Conservation (phyloP, 2,113 vertebrate genomes). For the Uria lomvia region DNA sequence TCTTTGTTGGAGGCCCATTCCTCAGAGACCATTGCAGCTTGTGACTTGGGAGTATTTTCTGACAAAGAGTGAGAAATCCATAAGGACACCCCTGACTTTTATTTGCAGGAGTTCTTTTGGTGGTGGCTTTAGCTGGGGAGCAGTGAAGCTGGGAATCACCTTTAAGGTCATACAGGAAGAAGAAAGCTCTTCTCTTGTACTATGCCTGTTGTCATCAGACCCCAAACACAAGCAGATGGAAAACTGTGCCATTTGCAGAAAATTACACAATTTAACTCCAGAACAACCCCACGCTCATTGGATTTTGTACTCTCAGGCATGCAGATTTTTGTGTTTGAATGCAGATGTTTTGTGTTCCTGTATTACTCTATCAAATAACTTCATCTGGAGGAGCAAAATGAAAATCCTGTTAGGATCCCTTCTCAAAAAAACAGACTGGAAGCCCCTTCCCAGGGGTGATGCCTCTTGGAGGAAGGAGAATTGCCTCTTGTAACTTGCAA, state of each 20-base stretch:
- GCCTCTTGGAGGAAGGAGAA: neutral
- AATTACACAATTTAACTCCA: neutral
- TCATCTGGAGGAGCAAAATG: neutral
- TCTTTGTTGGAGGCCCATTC: neutral
- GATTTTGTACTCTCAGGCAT: neutral
- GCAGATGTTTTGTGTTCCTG: neutral
- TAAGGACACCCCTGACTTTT: neutral
- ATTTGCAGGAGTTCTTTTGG: neutral
- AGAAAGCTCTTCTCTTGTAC: neutral
- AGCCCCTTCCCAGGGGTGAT: neutral
- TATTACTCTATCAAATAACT: neutral
- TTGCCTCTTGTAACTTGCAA: neutral
- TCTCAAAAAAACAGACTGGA: neutral
- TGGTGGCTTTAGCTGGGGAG: neutral
- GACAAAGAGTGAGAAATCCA: neutral
- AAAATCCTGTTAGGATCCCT: neutral
- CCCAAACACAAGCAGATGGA: neutral
- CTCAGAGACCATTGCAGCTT: neutral
- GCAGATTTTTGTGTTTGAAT: neutral
- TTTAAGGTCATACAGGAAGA: neutral
- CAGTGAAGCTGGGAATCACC: neutral
- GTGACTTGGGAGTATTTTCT: neutral
- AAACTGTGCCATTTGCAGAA: neutral
- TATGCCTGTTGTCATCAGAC: neutral
- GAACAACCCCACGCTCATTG: neutral